A percentile compares a stretch with the other conserved stretches of the same genome.
phyloP scores from a whole-genome alignment of 2,113 vertebrate genomes.

The Accipiter cooperii region DNA sequence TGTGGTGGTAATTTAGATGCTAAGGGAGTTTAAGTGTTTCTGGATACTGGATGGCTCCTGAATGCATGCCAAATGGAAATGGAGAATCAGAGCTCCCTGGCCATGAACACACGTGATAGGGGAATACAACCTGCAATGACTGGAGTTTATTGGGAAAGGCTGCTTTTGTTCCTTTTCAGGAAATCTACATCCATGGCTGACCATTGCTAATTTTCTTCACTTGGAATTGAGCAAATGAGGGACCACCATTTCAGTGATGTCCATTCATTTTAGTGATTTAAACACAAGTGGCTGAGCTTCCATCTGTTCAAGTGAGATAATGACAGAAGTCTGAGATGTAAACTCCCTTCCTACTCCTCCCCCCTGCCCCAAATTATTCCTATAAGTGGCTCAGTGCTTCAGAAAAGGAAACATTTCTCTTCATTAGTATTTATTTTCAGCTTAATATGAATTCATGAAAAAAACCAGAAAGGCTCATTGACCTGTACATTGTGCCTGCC shows the following conservation, averaged over 20 bases:
- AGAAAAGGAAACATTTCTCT: background rate
- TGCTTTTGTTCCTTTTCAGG: background rate
- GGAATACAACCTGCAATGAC: background rate
- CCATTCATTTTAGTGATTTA: background rate
- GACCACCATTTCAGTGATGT: background rate
- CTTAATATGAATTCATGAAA: background rate
- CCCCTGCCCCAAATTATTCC: background rate
- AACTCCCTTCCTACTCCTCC: background rate
- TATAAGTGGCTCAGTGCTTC: background rate
- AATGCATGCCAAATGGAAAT: background rate
- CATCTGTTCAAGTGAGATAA: background rate
- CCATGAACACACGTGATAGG: background rate
- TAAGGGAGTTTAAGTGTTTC: background rate
- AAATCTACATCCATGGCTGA: background rate
- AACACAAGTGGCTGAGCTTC: conserved; percentile 8
- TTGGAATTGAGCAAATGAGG: background rate
- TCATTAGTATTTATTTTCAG: conserved; percentile 3
- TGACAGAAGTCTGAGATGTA: background rate
- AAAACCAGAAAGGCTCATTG: background rate
- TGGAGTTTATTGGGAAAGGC: background rate
- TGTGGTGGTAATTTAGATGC: background rate
- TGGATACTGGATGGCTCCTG: background rate
- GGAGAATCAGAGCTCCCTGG: background rate
- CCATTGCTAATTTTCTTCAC: background rate
- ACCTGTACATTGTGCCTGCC: background rate